These are phyloP conservation scores for Nymphicus hollandicus DNA, from an alignment of 2,113 vertebrate genomes.

Conservation along the genomic window DNA sequence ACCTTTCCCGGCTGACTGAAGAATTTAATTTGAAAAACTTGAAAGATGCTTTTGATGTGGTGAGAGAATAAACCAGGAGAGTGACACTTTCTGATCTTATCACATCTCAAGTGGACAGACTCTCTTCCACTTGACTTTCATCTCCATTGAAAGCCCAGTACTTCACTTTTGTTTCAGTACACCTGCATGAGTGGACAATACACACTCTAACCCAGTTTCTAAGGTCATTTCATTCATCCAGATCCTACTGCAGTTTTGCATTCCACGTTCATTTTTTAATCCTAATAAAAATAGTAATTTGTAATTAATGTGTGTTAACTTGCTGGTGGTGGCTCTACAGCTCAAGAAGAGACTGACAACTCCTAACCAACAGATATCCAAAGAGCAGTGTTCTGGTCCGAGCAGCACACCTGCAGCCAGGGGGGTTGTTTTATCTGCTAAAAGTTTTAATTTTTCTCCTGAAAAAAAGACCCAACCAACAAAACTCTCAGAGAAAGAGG, in stretches of 20 bases:
- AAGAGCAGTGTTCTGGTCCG: background rate
- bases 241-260: background rate
- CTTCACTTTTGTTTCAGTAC: background rate
- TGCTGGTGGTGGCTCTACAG: background rate
- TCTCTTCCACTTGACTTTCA: background rate
- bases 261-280: background rate
- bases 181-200: background rate
- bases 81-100: background rate
- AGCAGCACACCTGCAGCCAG: background rate
- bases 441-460: background rate
- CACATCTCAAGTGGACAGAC: background rate
- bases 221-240: background rate
- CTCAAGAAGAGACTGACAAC: background rate
- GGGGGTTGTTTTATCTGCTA: background rate
- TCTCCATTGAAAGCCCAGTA: background rate
- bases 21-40: background rate
- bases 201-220: background rate
- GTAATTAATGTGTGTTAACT: background rate
- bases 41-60: background rate
- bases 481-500: background rate
- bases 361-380: background rate
- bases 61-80: background rate
- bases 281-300: background rate
- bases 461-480: background rate
- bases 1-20: background rate